phyloP scores from a whole-genome alignment of 2,113 vertebrate species.

The Agelaius phoeniceus region DNA sequence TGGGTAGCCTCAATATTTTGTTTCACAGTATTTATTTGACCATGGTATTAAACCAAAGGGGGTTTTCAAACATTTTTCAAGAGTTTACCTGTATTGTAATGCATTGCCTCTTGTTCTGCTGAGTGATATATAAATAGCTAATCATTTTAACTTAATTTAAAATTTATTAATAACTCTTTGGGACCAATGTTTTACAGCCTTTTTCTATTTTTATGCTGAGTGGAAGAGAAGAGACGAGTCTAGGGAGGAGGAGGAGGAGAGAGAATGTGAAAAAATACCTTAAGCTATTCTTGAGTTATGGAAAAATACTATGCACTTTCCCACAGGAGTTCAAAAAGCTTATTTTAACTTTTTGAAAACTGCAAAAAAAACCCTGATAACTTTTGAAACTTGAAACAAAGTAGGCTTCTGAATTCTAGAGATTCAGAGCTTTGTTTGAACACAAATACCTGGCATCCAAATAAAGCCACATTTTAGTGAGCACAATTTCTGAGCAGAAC shows the following conservation, averaged over 20 bases:
- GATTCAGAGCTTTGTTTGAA: not conserved
- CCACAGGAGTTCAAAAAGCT: not conserved
- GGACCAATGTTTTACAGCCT: not conserved
- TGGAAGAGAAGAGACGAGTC: not conserved
- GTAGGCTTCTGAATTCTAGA: not conserved
- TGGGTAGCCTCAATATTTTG: not conserved
- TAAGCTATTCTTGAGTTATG: not conserved
- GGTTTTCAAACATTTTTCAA: not conserved
- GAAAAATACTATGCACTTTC: not conserved
- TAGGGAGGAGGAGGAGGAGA: not conserved
- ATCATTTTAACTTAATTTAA: not conserved
- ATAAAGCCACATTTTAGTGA: not conserved
- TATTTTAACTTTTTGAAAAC: not conserved
- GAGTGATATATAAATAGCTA: not conserved
- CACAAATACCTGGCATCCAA: not conserved
- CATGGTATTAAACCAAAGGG: not conserved
- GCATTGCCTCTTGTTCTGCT: not conserved
- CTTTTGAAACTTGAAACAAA: not conserved
- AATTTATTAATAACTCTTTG: not conserved
- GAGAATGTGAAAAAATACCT: not conserved
- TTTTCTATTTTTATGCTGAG: slow-evolving; percentile 3
- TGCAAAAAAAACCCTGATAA: not conserved
- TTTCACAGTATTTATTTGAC: not conserved
- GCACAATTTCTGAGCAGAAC: not conserved
- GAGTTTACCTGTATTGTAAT: not conserved